Evolutionary conservation across 2,888 invertebrate species (phyloP), one percentile per base, ranked within the genome.

Genomic region (Portevinia maculata): DNA sequence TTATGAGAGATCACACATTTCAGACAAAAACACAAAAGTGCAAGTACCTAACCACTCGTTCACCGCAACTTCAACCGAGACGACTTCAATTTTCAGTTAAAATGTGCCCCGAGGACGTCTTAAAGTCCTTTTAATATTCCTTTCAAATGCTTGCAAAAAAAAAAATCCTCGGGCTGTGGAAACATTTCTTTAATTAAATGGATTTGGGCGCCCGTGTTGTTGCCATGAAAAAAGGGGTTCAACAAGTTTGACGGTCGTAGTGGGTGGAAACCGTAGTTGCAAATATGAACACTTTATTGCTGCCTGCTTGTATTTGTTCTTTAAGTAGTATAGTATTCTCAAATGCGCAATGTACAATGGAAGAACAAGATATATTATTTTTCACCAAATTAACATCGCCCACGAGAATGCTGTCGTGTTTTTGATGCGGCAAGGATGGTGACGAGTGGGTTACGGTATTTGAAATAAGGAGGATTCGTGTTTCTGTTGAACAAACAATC

Each of bases 131-230:
- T 62, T 53, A 67, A 55, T 67, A 48, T 44, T 67, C 74, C 48
- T 62, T 67, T 73, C 67, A 55, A 74, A 37, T 67, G 46, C 65
- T 55, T 32, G 11, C 60, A 50, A 55, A 39, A 74, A 39, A 30
- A 52, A 46, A 59, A 57, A 41, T 34, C 55, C 48, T 50, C 48
- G 7, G 28, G 53, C 52, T 60, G 44, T 48, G 11, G 55, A 53
- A 41, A 74, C 41, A 67, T 67, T 67, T 62, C 62, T 67, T 74
- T 79, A 79, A 79, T 79, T 79, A 79, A 79, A 79, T 79, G 67
- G 71, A 67, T 67, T 60, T 55, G 65, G 74, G 55, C 59, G 73
- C 65, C 39, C 65, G 17, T 17, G 37, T 55, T 53, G 39, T 52
- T 57, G 57, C 39, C 24, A 39, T 17, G 34, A 59, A 71, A 55